Conservation (phyloP, 1,140 invertebrate genomes). For the Metopolophium dirhodum region DNA sequence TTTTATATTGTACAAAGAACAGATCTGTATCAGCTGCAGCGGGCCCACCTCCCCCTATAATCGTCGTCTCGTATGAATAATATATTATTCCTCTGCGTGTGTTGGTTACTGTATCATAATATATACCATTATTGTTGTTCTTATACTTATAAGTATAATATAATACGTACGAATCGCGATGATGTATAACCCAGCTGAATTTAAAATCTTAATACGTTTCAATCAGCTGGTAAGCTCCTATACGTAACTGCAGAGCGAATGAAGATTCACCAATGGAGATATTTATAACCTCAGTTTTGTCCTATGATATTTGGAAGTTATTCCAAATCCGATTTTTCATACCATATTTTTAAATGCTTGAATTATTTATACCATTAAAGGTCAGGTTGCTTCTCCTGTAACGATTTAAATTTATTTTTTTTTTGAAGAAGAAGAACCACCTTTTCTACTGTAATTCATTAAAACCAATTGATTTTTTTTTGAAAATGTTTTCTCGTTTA, state of each 20-base stretch:
- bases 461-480: not conserved
- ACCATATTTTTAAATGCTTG: not conserved
- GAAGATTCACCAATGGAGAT: too few species aligned
- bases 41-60: too few species aligned
- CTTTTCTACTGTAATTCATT: not conserved
- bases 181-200: too few species aligned
- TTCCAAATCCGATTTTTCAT: not conserved
- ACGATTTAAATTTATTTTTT: not conserved
- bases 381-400: too few species aligned
- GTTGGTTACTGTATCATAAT: not conserved
- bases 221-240: too few species aligned
- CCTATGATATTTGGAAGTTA: not conserved
- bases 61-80: not conserved
- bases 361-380: not conserved
- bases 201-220: too few species aligned
- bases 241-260: too few species aligned
- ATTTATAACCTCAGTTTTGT: too few species aligned
- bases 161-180: too few species aligned
- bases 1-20: not conserved
- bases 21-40: not conserved
- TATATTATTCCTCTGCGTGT: too few species aligned
- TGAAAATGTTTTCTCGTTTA: too few species aligned
- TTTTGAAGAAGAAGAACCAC: not conserved
- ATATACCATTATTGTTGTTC: not conserved
- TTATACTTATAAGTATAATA: not conserved